These are phyloP conservation scores for Cryptomyrus ogoouensis DNA, from an alignment of 2,113 vertebrate genomes.

Conservation along the genomic window DNA sequence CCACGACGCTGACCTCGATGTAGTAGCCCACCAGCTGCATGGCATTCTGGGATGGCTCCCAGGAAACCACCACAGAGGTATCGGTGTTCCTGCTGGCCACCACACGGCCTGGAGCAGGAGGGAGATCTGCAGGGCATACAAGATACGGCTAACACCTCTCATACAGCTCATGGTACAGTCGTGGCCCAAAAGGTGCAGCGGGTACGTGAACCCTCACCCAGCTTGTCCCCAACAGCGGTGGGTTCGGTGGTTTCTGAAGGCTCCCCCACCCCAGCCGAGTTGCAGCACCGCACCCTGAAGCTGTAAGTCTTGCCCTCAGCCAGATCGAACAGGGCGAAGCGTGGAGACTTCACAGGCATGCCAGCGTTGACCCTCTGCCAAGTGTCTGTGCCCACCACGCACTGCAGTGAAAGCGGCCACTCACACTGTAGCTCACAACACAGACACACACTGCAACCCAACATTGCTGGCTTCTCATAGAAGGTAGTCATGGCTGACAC, in stretches of 20 bases:
- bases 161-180: background rate
- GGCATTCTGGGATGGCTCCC: slow-evolving; percentile 75
- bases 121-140: slow-evolving; percentile 66
- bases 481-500: background rate
- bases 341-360: slow-evolving; percentile 92
- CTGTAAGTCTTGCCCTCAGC: slow-evolving; percentile 84
- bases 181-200: background rate
- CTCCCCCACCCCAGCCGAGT: slow-evolving; percentile 84
- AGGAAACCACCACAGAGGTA: slow-evolving; percentile 80
- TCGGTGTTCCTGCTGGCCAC: slow-evolving; percentile 80
- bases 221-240: slow-evolving; percentile 79
- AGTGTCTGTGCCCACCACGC: slow-evolving; percentile 74
- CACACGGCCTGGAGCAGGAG: slow-evolving; percentile 69
- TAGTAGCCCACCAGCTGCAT: slow-evolving; percentile 85
- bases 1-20: slow-evolving; percentile 75
- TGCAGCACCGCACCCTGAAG: slow-evolving; percentile 94
- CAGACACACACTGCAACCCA: background rate
- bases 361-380: slow-evolving; percentile 95
- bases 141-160: background rate
- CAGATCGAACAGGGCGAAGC: slow-evolving; percentile 92
- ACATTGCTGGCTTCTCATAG: background rate
- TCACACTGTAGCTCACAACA: background rate
- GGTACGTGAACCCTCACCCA: slow-evolving; percentile 64
- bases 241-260: slow-evolving; percentile 74
- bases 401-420: slow-evolving; percentile 49